These are phyloP conservation scores for Chydorus sphaericus DNA, from an alignment of 2,888 invertebrate species.

Conservation along the genomic window DNA sequence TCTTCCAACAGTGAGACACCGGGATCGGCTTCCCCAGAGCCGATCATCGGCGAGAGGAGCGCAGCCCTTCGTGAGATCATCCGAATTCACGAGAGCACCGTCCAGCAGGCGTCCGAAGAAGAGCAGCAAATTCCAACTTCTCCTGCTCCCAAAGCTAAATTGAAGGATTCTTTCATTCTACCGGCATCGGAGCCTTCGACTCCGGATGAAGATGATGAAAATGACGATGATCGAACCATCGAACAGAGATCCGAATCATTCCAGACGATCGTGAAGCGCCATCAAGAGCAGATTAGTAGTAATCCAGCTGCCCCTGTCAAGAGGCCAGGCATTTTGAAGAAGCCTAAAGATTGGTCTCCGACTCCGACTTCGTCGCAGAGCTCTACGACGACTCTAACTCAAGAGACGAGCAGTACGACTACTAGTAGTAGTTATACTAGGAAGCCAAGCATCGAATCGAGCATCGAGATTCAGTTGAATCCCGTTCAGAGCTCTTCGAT, in stretches of 20 bases:
- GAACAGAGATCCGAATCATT: constrained; percentile 20
- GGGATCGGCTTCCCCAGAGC: constrained; percentile 4
- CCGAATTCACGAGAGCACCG: constrained; percentile 23
- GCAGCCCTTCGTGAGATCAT: constrained; percentile 24
- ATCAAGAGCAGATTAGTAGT: constrained; percentile 20
- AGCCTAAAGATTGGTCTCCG: constrained; percentile 17
- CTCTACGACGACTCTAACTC: neutral
- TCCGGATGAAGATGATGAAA: neutral
- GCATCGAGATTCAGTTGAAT: constrained; percentile 9
- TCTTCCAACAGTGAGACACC: neutral
- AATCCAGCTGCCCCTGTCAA: constrained; percentile 7
- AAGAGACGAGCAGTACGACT: neutral
- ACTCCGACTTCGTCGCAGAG: neutral
- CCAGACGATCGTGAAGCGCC: constrained; percentile 24
- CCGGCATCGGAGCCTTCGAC: constrained; percentile 17
- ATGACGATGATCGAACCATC: constrained; percentile 16
- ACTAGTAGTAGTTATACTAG: neutral
- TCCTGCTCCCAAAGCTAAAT: constrained; percentile 24
- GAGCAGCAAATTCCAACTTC: constrained; percentile 18
- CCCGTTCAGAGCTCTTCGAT: constrained; percentile 5
- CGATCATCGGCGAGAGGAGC: constrained; percentile 17
- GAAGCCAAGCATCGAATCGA: constrained; percentile 1
- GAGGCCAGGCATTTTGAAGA: constrained; percentile 21
- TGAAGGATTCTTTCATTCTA: constrained; percentile 24
- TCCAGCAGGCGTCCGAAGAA: neutral